These are phyloP conservation scores for Bombus sylvicola DNA, from an alignment of 1,140 invertebrate species.

Conservation along the genomic window DNA sequence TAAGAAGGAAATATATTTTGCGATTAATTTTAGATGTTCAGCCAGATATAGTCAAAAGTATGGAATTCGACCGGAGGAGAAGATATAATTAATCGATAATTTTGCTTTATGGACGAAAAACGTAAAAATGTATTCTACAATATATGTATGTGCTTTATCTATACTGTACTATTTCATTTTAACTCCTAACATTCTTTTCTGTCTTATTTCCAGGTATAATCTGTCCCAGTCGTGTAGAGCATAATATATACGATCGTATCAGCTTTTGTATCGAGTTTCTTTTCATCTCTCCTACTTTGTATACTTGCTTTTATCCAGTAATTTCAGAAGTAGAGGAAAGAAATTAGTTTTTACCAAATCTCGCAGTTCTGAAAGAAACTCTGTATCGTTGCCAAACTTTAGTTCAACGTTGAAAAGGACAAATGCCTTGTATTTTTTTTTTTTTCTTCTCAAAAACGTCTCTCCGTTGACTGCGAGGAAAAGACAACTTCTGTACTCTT, in stretches of 20 bases:
- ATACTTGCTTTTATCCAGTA: not conserved
- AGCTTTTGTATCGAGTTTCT: not conserved
- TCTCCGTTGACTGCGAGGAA: rapidly evolving
- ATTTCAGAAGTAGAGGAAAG: not conserved
- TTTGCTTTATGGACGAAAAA: too few species aligned
- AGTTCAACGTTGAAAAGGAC: not conserved
- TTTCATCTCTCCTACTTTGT: not conserved
- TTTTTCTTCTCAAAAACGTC: too few species aligned
- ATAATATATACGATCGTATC: not conserved
- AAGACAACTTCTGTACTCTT: not conserved
- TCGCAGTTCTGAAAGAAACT: not conserved
- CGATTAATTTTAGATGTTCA: not conserved
- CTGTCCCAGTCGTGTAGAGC: not conserved
- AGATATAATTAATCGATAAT: too few species aligned
- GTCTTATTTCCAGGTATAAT: not conserved
- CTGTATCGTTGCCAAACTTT: not conserved
- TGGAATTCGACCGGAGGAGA: not conserved
- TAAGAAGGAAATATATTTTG: too few species aligned
- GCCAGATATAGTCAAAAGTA: not conserved
- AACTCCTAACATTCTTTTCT: not conserved
- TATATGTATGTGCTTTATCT: too few species aligned
- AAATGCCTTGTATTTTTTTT: not conserved
- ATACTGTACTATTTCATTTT: too few species aligned
- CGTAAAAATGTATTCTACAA: not conserved
- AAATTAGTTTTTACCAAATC: not conserved